Percentiles rank a stretch among this genome's conserved stretches.
Evolutionary conservation across 2,797 vertebrate species (phyloP).

Genomic region (Enteromius trimaculatus): DNA sequence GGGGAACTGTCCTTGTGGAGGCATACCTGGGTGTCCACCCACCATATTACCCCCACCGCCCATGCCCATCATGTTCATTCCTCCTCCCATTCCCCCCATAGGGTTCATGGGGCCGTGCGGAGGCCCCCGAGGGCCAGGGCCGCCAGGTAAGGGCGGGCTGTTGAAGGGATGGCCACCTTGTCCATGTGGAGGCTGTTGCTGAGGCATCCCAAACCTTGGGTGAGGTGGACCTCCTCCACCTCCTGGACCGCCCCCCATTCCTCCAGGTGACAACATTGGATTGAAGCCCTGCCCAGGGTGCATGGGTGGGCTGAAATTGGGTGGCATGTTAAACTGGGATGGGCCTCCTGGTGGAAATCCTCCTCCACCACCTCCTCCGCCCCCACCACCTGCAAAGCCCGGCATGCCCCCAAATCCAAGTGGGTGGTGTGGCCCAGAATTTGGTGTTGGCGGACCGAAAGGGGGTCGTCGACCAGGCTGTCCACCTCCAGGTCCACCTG

Average conservation of each 20-base stretch:
- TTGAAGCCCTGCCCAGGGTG: conserved; percentile 82
- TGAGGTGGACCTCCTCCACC: conserved; percentile 81
- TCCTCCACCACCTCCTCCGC: conserved; percentile 72
- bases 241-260: conserved; percentile 72
- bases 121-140: conserved; percentile 78
- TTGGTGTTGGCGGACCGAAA: conserved; percentile 78
- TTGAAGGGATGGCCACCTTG: conserved; percentile 83
- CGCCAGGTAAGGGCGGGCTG: conserved; percentile 79
- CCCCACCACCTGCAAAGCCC: conserved; percentile 78
- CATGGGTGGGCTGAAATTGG: conserved; percentile 86
- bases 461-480: conserved; percentile 85
- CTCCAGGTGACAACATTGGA: conserved; percentile 82
- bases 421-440: conserved; percentile 83
- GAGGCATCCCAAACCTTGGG: conserved; percentile 81
- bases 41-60: conserved; percentile 79
- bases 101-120: conserved; percentile 77
- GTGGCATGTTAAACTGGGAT: conserved; percentile 83
- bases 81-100: conserved; percentile 80
- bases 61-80: conserved; percentile 83
- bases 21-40: conserved; percentile 78
- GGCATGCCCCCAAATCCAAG: conserved; percentile 81
- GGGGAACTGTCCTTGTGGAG: conserved; percentile 81
- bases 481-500: conserved; percentile 75
- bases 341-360: conserved; percentile 85
- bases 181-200: conserved; percentile 80